A percentile compares a stretch with the other conserved stretches of the same genome.
These are phyloP conservation scores for Micronisus gabar DNA, from an alignment of 2,113 vertebrate species.

Conservation along the genomic window DNA sequence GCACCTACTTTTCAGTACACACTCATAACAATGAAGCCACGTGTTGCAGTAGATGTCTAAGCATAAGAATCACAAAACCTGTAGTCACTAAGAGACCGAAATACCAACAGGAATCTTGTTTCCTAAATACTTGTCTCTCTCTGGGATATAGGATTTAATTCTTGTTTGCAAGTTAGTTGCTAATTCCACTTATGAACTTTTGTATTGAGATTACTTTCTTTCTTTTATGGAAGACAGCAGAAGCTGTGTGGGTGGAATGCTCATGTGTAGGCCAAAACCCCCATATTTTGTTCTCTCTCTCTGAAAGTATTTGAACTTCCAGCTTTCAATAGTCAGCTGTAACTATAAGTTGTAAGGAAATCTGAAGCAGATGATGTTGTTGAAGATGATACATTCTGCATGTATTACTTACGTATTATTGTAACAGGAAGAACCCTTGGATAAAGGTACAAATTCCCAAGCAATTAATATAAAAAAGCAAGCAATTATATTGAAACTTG, in stretches of 20 bases:
- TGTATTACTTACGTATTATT: neutral
- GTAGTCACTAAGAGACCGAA: neutral
- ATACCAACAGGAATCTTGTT: neutral
- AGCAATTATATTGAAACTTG: neutral
- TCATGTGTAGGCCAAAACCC: neutral
- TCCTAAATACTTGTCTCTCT: neutral
- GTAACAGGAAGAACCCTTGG: neutral
- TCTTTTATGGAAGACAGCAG: neutral
- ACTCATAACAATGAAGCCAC: neutral
- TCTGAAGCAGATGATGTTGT: neutral
- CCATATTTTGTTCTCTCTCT: neutral
- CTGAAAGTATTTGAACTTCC: neutral
- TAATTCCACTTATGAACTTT: neutral
- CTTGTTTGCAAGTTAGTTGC: neutral
- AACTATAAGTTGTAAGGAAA: neutral
- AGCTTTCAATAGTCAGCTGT: neutral
- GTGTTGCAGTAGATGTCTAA: neutral
- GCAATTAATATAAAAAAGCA: neutral
- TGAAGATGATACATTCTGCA: neutral
- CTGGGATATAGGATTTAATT: neutral
- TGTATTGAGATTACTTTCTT: neutral
- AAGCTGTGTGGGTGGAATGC: neutral
- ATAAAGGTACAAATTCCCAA: neutral
- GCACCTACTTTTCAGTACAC: neutral
- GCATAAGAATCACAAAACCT: neutral